Evolutionary conservation across 2,888 invertebrate genomes (phyloP).

Genomic region (Parochlus steinenii): DNA sequence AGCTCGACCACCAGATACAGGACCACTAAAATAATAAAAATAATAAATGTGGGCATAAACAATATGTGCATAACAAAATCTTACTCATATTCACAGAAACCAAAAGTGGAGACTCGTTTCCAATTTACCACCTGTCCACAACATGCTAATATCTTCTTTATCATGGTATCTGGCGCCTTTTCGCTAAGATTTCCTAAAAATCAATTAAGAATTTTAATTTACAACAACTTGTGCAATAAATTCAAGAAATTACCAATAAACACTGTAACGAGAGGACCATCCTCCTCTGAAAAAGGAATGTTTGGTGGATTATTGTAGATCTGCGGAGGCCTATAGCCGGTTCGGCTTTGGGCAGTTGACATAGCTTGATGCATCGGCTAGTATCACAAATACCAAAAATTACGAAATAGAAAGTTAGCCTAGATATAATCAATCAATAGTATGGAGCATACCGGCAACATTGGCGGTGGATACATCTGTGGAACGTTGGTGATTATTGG

Average conservation of each 20-base stretch:
- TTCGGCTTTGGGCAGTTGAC: too few species aligned
- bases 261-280: constrained; percentile 87
- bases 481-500: too few species aligned
- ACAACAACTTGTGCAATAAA: constrained; percentile 1
- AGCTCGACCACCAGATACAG: constrained; percentile 88
- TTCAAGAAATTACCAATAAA: constrained; percentile 58
- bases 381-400: too few species aligned
- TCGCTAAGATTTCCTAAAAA: constrained; percentile 71
- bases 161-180: constrained; percentile 87
- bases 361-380: too few species aligned
- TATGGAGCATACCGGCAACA: too few species aligned
- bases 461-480: too few species aligned
- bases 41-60: neutral
- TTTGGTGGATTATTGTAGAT: constrained; percentile 11
- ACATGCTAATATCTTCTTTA: constrained; percentile 76
- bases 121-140: constrained; percentile 92
- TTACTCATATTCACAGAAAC: constrained; percentile 89
- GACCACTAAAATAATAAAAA: constrained; percentile 35
- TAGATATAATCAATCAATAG: too few species aligned
- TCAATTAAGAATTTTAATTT: constrained; percentile 3
- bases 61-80: constrained; percentile 10
- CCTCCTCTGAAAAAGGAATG: constrained; percentile 19
- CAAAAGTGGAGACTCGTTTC: constrained; percentile 96
- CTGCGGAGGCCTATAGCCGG: too few species aligned
- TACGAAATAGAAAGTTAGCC: too few species aligned